Evolutionary conservation across 2,888 invertebrate species (phyloP).

Genomic region (Oithona nana): DNA sequence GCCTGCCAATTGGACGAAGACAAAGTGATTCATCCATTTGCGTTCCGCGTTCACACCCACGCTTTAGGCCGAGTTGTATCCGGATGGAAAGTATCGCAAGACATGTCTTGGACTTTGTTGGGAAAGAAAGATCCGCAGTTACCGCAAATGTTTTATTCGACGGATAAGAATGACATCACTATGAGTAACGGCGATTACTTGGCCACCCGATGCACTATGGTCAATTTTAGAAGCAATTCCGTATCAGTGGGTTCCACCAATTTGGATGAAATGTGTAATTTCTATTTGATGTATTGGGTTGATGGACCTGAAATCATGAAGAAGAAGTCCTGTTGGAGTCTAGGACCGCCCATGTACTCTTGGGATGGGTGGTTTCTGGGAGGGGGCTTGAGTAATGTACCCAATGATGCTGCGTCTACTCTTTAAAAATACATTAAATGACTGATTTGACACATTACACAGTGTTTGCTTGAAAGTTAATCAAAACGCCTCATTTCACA

Average conservation of each 20-base stretch:
- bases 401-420: slow-evolving; percentile 39
- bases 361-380: slow-evolving; percentile 40
- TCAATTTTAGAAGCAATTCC: slow-evolving; percentile 39
- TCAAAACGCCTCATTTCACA: too few species aligned
- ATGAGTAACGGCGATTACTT: slow-evolving; percentile 46
- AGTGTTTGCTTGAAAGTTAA: too few species aligned
- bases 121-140: slow-evolving; percentile 69
- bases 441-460: too few species aligned
- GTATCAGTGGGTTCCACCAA: slow-evolving; percentile 5
- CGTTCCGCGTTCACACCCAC: slow-evolving; percentile 87
- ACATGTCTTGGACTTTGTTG: slow-evolving; percentile 50
- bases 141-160: slow-evolving; percentile 87
- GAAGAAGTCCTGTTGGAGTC: slow-evolving; percentile 55
- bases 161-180: slow-evolving; percentile 38
- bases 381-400: slow-evolving; percentile 49
- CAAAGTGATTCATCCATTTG: slow-evolving; percentile 77
- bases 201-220: slow-evolving; percentile 82
- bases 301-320: slow-evolving; percentile 36
- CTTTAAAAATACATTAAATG: too few species aligned
- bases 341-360: slow-evolving; percentile 63
- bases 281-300: slow-evolving; percentile 81
- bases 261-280: slow-evolving; percentile 78
- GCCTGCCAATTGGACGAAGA: slow-evolving; percentile 60
- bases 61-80: slow-evolving; percentile 61
- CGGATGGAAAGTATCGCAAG: slow-evolving; percentile 50